Conservation (phyloP, 2,113 vertebrate species). For the Naja naja region DNA sequence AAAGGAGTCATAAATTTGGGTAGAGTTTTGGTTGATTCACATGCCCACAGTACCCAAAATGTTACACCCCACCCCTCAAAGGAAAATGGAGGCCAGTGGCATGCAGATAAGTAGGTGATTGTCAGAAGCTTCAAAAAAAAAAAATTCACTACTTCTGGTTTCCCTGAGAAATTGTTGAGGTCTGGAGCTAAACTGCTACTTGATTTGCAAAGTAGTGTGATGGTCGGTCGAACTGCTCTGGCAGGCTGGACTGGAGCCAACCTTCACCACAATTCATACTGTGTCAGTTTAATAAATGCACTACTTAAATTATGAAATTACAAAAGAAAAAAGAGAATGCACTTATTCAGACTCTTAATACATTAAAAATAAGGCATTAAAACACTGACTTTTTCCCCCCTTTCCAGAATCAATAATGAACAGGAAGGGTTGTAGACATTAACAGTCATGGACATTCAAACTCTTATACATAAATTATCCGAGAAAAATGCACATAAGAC, state of each 20-base stretch:
- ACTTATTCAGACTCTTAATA: slow-evolving; percentile 99
- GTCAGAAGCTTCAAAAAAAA: slow-evolving; percentile 39
- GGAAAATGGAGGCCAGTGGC: background rate
- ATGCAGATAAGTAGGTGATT: background rate
- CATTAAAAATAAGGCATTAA: slow-evolving; percentile 93
- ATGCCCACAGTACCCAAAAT: background rate
- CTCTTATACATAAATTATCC: slow-evolving; percentile 99
- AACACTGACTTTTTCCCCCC: slow-evolving; percentile 87
- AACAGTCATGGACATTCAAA: slow-evolving; percentile 95
- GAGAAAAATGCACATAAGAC: slow-evolving; percentile 98
- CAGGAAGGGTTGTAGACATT: slow-evolving; percentile 95
- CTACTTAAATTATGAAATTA: slow-evolving; percentile 99
- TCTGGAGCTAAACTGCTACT: slow-evolving; percentile 41
- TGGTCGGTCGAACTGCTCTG: slow-evolving; percentile 66
- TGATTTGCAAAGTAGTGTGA: slow-evolving; percentile 58
- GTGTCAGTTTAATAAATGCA: slow-evolving; percentile 98
- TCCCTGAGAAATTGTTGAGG: slow-evolving; percentile 27
- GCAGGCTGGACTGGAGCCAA: slow-evolving; percentile 76
- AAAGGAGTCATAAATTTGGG: background rate
- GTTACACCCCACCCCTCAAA: background rate
- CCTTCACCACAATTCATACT: slow-evolving; percentile 83
- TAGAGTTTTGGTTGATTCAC: background rate
- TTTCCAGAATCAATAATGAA: slow-evolving; percentile 98
- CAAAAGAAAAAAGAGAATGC: slow-evolving; percentile 99
- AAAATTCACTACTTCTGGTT: slow-evolving; percentile 28